These are phyloP conservation scores for Chelonoidis abingdonii DNA, from an alignment of 2,113 vertebrate species.

Conservation along the genomic window DNA sequence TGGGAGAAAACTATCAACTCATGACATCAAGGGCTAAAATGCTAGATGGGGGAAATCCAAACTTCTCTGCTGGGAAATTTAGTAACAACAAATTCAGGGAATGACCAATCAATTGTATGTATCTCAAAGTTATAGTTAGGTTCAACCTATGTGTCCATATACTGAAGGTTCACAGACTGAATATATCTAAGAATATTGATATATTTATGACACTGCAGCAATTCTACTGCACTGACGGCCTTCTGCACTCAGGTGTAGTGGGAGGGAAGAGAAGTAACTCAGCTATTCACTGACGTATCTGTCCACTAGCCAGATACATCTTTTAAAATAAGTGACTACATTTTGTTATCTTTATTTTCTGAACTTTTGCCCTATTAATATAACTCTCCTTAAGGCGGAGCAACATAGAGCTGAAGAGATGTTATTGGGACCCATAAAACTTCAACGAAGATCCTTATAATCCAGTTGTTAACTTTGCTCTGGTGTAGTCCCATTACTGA, in stretches of 20 bases:
- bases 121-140: not conserved
- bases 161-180: not conserved
- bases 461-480: no score
- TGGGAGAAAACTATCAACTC: not conserved
- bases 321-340: not conserved
- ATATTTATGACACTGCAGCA: not conserved
- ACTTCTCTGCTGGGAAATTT: not conserved
- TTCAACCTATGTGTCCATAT: not conserved
- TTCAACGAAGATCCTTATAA: no score
- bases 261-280: not conserved
- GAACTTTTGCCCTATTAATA: no score
- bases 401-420: no score
- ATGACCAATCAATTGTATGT: not conserved
- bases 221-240: not conserved
- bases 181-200: fast-evolving
- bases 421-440: no score
- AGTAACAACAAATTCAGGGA: not conserved
- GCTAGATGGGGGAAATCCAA: not conserved
- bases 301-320: not conserved
- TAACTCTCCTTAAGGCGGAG: no score
- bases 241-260: not conserved
- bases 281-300: not conserved
- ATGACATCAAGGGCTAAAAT: not conserved
- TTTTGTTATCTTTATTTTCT: not conserved
- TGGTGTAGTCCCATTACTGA: no score